Percentiles rank a stretch among this genome's conserved stretches.
Evolutionary conservation across 35 echinoderm and acorn worm genomes (phyloP).

Genomic region (Patiria miniata): DNA sequence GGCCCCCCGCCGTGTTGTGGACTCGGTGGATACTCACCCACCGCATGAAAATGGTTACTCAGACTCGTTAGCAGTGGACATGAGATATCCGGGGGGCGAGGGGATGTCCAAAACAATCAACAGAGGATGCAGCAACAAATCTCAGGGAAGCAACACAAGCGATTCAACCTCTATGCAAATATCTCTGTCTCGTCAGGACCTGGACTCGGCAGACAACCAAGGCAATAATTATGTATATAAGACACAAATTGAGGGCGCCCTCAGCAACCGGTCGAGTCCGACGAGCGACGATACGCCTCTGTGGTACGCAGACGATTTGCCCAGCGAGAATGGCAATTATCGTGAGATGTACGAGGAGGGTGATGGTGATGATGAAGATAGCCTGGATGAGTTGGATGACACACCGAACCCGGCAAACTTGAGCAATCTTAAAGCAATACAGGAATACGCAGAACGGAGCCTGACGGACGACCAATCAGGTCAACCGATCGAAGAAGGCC

Average conservation of each 20-base stretch:
- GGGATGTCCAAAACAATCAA: not conserved
- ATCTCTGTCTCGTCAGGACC: conserved; percentile 3
- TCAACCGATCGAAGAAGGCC: conserved; percentile 60
- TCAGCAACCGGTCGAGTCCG: not conserved
- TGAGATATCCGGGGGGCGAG: not conserved
- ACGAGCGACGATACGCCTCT: not conserved
- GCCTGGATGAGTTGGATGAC: not conserved
- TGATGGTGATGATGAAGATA: conserved; percentile 18
- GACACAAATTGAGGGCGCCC: not conserved
- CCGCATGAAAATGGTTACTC: not conserved
- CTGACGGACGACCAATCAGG: conserved; percentile 46
- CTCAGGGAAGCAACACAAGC: conserved; percentile 50
- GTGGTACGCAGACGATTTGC: conserved; percentile 11
- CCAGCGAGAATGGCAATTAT: not conserved
- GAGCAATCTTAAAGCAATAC: conserved; percentile 65
- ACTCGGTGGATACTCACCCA: not conserved
- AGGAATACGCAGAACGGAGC: conserved; percentile 73
- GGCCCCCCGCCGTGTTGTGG: not conserved
- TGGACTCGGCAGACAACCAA: conserved; percentile 8
- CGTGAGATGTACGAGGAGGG: conserved; percentile 17
- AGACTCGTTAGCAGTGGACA: conserved; percentile 1
- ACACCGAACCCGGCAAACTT: not conserved
- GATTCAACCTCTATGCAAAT: conserved; percentile 48
- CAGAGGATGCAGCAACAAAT: conserved; percentile 24
- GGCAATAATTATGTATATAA: conserved; percentile 14